Base-by-base conservation (phyloP, 1,140 invertebrate genomes). In the Watersipora subatra region DNA sequence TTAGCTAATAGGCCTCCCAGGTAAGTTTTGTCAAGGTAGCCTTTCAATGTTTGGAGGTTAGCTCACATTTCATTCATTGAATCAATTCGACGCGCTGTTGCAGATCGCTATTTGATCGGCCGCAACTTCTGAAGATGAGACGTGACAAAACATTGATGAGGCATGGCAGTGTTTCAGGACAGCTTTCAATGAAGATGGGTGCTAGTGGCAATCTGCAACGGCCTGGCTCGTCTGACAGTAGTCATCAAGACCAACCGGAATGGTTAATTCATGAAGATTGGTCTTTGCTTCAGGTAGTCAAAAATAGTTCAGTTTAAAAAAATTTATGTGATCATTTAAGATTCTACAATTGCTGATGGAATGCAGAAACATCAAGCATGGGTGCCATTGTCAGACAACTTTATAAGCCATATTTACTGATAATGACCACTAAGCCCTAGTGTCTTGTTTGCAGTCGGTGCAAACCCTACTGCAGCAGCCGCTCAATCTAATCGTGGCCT, bases 191-290 rank as follows among this genome's bases (percentile, higher is more conserved):
- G 34, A 46, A 46, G n/a, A 46, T 46, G 34, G 63, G 65, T 26
- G 68, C 65, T 64, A 22, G 34, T 34, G 63, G 65, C 28, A 7
- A 26, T 66, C 29, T 64, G 62, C 63, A 66, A 67, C 55, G 64
- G 67, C 19, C 63, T 66, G 25, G 63, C 70, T 7, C 57, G 57
- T 29, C 78, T 87, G 57, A 83, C 85, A 63, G 76, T 22, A 67
- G 69, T 15, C 66, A 73, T 12, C 69, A 69, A 22, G 78, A 80
- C 46, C 82, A 85, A 68, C 86, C 88, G 26, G 90, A 92, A 68
- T 96, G 93, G 93, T 83, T 88, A 25, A 86, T 93, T 26, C 87
- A 90, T 72, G 92, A 96, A 78, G 93, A 97, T 76, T 90, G 89
- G 84, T 85, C 88, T 19, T 81, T 95, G 7, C 77, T 94, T 24